phyloP scores from a whole-genome alignment of 2,113 vertebrate species.

The Butorides virescens region DNA sequence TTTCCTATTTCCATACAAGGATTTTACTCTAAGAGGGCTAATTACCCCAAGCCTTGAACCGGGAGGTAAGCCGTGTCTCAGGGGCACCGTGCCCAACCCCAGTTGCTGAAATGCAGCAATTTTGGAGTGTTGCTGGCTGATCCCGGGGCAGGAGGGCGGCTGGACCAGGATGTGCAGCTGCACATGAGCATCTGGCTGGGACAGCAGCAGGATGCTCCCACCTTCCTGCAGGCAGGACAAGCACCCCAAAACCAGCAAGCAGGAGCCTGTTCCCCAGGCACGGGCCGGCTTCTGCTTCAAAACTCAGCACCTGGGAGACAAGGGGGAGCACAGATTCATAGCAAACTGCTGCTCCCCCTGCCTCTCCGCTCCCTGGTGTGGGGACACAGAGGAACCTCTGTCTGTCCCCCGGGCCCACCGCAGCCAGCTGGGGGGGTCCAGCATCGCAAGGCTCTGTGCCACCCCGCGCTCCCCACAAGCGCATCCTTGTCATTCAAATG shows the following conservation, averaged over 20 bases:
- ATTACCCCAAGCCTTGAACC: neutral
- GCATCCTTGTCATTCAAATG: constrained; percentile 47
- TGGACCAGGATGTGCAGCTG: neutral
- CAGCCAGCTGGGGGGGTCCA: neutral
- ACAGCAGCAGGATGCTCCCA: neutral
- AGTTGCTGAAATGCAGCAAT: neutral
- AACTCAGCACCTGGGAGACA: neutral
- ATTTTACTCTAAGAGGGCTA: neutral
- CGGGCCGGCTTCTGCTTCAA: neutral
- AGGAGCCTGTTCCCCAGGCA: neutral
- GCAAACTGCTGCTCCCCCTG: neutral
- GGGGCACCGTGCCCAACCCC: neutral
- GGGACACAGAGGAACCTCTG: constrained; percentile 16
- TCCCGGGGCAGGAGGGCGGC: neutral
- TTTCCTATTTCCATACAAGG: neutral
- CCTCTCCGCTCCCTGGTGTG: neutral
- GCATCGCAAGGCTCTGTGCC: neutral
- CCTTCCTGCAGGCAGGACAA: neutral
- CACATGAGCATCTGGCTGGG: accelerated
- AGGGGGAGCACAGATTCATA: neutral
- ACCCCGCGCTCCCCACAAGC: neutral
- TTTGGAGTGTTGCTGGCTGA: neutral
- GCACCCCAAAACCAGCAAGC: neutral
- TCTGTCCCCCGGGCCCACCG: neutral
- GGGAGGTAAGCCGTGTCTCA: neutral